Evolutionary conservation across 2,797 vertebrate species (phyloP).

Genomic region (Etheostoma nigrum): DNA sequence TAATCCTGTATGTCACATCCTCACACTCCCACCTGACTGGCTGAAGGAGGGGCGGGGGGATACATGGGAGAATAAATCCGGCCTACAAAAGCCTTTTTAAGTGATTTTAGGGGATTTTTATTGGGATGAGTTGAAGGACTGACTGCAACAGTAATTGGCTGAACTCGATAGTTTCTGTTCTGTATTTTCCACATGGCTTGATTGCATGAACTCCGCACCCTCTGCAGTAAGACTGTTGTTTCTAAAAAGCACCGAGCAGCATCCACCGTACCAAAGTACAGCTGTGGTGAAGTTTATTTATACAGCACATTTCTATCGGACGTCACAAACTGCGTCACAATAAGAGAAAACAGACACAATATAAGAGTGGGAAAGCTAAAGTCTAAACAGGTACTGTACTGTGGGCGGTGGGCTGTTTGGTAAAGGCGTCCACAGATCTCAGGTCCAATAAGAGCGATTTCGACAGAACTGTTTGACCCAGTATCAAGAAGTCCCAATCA

Average conservation of each 20-base stretch:
- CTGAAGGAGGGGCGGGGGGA: no score
- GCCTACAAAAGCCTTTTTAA: background rate
- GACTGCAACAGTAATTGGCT: background rate
- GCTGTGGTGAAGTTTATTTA: conserved; percentile 5
- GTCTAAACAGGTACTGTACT: conserved; percentile 7
- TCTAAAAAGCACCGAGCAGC: background rate
- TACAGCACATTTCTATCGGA: conserved; percentile 4
- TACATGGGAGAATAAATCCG: background rate
- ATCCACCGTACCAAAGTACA: background rate
- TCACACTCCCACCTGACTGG: no score
- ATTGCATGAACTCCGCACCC: conserved; percentile 36
- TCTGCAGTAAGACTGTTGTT: conserved; percentile 33
- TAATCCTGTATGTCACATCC: no score
- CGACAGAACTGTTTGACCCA: no score
- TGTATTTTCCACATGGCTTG: conserved; percentile 50
- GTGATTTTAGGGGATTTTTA: background rate
- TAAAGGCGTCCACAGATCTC: background rate
- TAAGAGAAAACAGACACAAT: conserved; percentile 2
- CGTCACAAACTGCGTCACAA: conserved; percentile 11
- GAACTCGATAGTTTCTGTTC: background rate
- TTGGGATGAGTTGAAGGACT: conserved; percentile 7
- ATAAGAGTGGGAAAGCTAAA: background rate
- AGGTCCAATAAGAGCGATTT: no score
- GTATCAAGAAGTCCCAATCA: no score
- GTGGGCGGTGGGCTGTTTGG: background rate